Evolutionary conservation across 2,113 vertebrate species (phyloP).

Genomic region (Vulpes vulpes): DNA sequence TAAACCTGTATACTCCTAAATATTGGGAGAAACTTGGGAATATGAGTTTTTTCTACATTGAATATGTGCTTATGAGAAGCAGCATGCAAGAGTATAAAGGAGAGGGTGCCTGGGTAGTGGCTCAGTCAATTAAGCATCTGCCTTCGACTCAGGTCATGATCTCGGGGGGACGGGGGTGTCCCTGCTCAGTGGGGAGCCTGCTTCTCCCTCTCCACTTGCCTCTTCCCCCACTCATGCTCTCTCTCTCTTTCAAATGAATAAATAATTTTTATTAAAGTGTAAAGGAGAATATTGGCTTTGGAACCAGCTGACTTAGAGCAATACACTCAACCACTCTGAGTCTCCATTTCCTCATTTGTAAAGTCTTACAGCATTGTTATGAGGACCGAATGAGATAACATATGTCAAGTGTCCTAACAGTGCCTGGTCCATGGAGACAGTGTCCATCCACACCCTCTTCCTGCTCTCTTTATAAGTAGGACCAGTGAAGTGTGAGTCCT

Average conservation of each 20-base stretch:
- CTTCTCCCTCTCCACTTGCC: no score
- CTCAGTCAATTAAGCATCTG: no score
- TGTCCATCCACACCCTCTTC: neutral
- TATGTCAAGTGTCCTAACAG: neutral
- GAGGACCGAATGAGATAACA: neutral
- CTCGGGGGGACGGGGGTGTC: no score
- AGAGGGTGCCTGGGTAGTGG: neutral
- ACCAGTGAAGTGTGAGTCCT: neutral
- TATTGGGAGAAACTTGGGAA: neutral
- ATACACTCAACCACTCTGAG: neutral
- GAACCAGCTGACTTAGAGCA: neutral
- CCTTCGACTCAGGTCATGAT: no score
- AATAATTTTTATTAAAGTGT: no score
- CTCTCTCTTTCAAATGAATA: no score
- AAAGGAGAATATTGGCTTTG: neutral
- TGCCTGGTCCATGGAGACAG: neutral
- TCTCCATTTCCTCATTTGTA: neutral
- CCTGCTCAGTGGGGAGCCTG: no score
- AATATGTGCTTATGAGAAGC: neutral
- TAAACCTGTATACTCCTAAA: neutral
- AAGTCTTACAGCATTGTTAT: neutral
- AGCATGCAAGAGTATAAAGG: neutral
- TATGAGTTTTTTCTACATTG: neutral
- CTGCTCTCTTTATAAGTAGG: neutral
- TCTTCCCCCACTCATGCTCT: no score